A percentile compares a stretch with the other conserved stretches of the same genome.
phyloP scores from a whole-genome alignment of 1,140 invertebrate genomes.

The Drosophila equinoxialis region DNA sequence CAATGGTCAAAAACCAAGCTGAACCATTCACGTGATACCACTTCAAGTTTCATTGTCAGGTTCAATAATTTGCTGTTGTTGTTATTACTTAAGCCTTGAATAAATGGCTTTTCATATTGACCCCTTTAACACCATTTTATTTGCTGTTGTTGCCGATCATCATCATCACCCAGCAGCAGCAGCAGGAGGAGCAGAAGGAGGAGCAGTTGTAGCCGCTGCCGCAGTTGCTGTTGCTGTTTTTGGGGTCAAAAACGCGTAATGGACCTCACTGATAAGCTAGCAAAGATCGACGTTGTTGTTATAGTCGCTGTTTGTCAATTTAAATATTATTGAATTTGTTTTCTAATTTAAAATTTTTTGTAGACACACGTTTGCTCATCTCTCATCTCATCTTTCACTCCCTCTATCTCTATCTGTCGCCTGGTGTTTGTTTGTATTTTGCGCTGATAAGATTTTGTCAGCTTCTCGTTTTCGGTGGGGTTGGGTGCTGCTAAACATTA shows the following conservation, averaged over 20 bases:
- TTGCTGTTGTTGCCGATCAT: conserved; percentile 14
- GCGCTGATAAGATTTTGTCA: conserved; percentile 57
- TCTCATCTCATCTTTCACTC: conserved; percentile 28
- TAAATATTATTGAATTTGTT: conserved; percentile 67
- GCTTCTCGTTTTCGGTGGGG: conserved; percentile 17
- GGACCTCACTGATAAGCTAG: conserved; percentile 52
- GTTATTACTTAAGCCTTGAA: conserved; percentile 32
- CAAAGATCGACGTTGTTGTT: conserved; percentile 3
- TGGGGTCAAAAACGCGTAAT: conserved; percentile 67
- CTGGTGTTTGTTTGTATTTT: conserved; percentile 50
- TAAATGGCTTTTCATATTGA: conserved; percentile 41
- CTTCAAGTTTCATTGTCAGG: conserved; percentile 61
- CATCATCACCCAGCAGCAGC: neutral
- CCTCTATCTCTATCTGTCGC: conserved; percentile 2
- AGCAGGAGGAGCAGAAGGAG: neutral
- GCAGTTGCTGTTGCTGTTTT: no score
- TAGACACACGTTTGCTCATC: conserved; percentile 38
- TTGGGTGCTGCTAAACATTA: conserved; percentile 23
- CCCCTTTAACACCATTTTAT: conserved; percentile 50
- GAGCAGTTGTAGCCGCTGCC: no score
- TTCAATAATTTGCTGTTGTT: conserved; percentile 37
- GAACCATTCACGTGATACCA: conserved; percentile 52
- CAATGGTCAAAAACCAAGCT: no score
- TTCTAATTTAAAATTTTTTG: conserved; percentile 47
- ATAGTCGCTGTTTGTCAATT: conserved; percentile 2